A percentile compares a stretch with the other conserved stretches of the same genome.
Evolutionary conservation across 2,888 invertebrate species (phyloP).

Genomic region (Philopedon plagiatum): DNA sequence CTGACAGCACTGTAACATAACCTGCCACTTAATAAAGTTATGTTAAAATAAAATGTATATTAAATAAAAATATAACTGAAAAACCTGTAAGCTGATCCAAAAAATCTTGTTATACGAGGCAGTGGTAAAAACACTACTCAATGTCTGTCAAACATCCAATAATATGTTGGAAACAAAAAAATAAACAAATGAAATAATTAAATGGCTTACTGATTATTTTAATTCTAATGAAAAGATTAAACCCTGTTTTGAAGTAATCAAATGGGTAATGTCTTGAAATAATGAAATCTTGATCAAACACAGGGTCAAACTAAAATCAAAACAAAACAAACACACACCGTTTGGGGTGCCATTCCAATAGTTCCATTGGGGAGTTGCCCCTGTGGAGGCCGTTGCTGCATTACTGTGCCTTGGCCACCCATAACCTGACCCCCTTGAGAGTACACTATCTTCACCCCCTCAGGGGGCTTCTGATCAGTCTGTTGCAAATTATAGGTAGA

Average conservation of each 20-base stretch:
- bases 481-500: constrained; percentile 60
- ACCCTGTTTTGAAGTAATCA: not conserved
- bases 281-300: not conserved
- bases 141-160: not conserved
- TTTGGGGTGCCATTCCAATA: constrained; percentile 73
- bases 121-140: not conserved
- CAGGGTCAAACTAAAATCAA: constrained; percentile 19
- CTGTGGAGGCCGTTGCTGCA: constrained; percentile 72
- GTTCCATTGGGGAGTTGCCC: constrained; percentile 75
- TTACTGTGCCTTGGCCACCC: constrained; percentile 68
- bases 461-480: constrained; percentile 60
- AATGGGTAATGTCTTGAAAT: not conserved
- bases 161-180: constrained; percentile 6
- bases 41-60: no score
- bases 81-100: not conserved
- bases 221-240: not conserved
- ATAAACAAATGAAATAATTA: not conserved
- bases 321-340: constrained; percentile 69
- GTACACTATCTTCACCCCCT: constrained; percentile 63
- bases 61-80: not conserved
- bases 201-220: not conserved
- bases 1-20: not conserved
- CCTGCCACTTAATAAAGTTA: not conserved
- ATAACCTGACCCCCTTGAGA: constrained; percentile 69
- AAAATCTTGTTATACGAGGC: not conserved